These are phyloP conservation scores for Tragelaphus buxtoni DNA, from an alignment of 2,113 vertebrate species.

Conservation along the genomic window DNA sequence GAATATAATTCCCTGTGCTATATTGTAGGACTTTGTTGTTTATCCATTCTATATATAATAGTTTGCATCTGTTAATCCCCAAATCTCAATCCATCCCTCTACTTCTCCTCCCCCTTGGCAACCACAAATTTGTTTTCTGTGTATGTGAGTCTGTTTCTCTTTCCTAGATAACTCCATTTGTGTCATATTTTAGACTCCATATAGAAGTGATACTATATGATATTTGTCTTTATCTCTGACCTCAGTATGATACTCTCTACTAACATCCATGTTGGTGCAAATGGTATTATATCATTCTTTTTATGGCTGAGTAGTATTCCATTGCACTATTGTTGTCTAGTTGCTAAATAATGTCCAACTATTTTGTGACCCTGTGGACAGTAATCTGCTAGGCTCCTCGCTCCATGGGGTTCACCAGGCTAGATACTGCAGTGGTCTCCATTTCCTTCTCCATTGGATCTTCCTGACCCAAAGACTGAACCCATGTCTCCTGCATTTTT, in stretches of 20 bases:
- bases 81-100: not conserved
- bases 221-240: not conserved
- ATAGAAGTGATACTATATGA: not conserved
- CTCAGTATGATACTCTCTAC: not conserved
- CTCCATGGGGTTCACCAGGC: not conserved
- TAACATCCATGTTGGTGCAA: not conserved
- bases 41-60: not conserved
- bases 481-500: not conserved
- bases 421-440: not conserved
- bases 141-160: not conserved
- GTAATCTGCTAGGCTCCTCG: not conserved
- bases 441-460: not conserved
- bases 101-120: not conserved
- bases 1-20: not conserved
- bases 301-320: not conserved
- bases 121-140: not conserved
- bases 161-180: not conserved
- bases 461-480: not conserved
- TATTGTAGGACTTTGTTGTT: not conserved
- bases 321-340: not conserved
- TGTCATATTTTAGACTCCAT: not conserved
- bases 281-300: not conserved
- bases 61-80: not conserved
- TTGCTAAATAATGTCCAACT: not conserved
- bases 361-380: not conserved